Base-by-base conservation (phyloP, 2,888 invertebrate genomes). In the Nemurella pictetii region DNA sequence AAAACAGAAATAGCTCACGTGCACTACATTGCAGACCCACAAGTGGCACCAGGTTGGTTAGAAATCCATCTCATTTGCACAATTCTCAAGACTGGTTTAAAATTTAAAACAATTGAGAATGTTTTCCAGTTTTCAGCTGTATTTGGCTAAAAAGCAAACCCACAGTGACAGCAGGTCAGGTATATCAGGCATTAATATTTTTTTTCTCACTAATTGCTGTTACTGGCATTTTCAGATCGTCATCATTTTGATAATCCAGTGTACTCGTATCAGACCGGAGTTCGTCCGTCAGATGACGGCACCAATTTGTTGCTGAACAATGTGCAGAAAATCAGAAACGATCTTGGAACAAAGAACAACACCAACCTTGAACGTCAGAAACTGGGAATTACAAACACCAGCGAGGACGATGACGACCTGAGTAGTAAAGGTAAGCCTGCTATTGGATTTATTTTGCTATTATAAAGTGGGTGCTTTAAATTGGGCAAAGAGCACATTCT, bases 201-300 rank as follows among this genome's bases (percentile, higher is more conserved):
- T 32, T 32, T 32, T 32, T 32, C 32, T 32, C 74, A 77, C 83
- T 74, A 55, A 74, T 32, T n/a, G n/a, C n/a, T n/a, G n/a, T 78
- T 84, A 28, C n/a, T 83, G 85, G 85, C 86, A 86, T 80, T 89
- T 90, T 85, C 88, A 95, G 96, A 96, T 89, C 94, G 95, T 89
- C 95, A 95, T 90, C 97, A 97, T 90, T 97, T 97, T 90, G 97
- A 97, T 91, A 97, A 97, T 92, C 97, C 97, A 0, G 96, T 96
- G 3, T 97, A 97, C 90, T 95, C 96, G 15, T 95, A 94, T 91
- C 94, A 95, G 89, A 88, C 88, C 72, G 87, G 86, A 29, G 87
- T 87, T 32, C 83, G 87, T 25, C 86, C 86, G 25, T 86, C 88
- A 15, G 91, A 91, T 80, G 91, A 90, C 84, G 90, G 90, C 72